Evolutionary conservation across 1,140 invertebrate genomes (phyloP), one percentile per base, ranked within the genome.

Genomic region (Orius insidiosus): DNA sequence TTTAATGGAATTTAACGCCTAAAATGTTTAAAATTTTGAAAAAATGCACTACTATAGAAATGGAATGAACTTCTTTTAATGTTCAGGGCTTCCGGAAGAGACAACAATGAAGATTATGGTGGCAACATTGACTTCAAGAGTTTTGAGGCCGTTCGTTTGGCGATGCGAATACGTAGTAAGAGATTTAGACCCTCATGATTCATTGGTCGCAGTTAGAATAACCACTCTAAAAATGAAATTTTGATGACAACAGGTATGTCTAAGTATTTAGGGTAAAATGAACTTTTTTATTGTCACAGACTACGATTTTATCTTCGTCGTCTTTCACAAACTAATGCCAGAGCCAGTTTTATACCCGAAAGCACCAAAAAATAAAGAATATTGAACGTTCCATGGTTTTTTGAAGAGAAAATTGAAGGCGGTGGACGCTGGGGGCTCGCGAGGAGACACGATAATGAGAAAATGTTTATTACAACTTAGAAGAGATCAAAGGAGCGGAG

Each of bases 41-140:
- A n/a, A n/a, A n/a, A n/a, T n/a, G n/a, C n/a, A n/a, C n/a, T n/a
- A n/a, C n/a, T n/a, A n/a, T n/a, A n/a, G n/a, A n/a, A n/a, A n/a
- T n/a, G n/a, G n/a, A n/a, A n/a, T n/a, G n/a, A n/a, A n/a, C n/a
- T n/a, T n/a, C n/a, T 24, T 24, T 24, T 3, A n/a, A n/a, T n/a
- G 24, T 24, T 7, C 11, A 40, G 38, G 38, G 3, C 38, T 40
- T 18, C 38, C 38, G 16, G 38, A 16, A 16, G 38, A 40, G 16
- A 40, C 38, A 16, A 40, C 38, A 4, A 40, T 40, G 38, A 40
- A 40, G 38, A 13, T 15, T 4, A 40, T 40, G 38, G 16, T 40
- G 38, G 38, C 38, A 4, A 40, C 38, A 3, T 15, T 40, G 9
- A 40, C 38, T 5, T 40, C 38, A 13, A 40, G 38, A 16, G 38